These are phyloP conservation scores for Apantesis nais DNA, from an alignment of 2,888 invertebrate species.

Conservation along the genomic window DNA sequence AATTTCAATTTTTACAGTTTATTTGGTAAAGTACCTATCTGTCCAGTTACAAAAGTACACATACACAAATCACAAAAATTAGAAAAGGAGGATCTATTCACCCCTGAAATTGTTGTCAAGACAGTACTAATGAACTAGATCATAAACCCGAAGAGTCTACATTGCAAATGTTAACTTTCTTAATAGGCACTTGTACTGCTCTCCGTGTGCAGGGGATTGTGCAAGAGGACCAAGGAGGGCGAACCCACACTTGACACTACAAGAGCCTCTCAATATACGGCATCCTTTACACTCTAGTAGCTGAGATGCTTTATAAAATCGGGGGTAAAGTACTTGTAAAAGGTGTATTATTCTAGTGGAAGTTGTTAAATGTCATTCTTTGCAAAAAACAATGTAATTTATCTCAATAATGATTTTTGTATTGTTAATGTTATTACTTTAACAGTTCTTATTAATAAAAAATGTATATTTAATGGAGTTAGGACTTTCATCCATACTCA, in stretches of 20 bases:
- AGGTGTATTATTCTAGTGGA: slow-evolving; percentile 30
- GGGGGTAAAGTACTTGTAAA: slow-evolving; percentile 26
- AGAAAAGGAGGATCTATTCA: neutral
- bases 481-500: no score
- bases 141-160: slow-evolving; percentile 18
- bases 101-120: neutral
- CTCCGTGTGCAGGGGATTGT: slow-evolving; percentile 45
- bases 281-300: slow-evolving; percentile 34
- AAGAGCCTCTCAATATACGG: slow-evolving; percentile 51
- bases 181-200: slow-evolving; percentile 48
- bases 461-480: no score
- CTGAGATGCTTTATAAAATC: slow-evolving; percentile 33
- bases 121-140: slow-evolving; percentile 1
- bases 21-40: no score
- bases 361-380: slow-evolving; percentile 20
- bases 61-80: neutral
- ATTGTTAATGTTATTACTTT: neutral
- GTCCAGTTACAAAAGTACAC: neutral
- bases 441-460: no score
- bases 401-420: slow-evolving; percentile 7
- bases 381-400: neutral
- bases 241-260: slow-evolving; percentile 62
- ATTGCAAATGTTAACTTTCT: slow-evolving; percentile 49
- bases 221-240: slow-evolving; percentile 24
- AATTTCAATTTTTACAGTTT: neutral